Evolutionary conservation across 2,113 vertebrate genomes (phyloP).

Genomic region (Puffinus mauretanicus): DNA sequence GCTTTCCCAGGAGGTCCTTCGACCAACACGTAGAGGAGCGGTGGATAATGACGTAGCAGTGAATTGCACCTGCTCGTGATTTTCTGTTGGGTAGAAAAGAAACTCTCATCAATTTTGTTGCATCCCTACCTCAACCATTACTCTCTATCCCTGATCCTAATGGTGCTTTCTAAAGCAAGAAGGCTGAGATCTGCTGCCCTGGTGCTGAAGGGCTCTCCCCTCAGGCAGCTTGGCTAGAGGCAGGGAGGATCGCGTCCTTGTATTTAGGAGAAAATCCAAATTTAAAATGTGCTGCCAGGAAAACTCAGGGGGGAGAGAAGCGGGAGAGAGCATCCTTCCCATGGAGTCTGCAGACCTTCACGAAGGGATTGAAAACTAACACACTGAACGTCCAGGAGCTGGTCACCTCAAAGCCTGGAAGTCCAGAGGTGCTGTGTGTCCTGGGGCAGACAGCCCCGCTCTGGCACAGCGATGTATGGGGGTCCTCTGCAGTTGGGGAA

Average conservation of each 20-base stretch:
- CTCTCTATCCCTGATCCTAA: background rate
- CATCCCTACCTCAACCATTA: background rate
- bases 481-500: too few species aligned
- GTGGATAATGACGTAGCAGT: background rate
- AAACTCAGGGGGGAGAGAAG: background rate
- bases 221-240: background rate
- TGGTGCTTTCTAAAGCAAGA: background rate
- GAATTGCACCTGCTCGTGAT: background rate
- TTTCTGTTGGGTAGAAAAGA: background rate
- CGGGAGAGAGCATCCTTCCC: background rate
- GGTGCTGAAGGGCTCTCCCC: background rate
- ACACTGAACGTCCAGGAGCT: background rate
- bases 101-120: background rate
- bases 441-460: background rate
- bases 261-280: background rate
- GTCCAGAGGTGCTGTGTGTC: background rate
- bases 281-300: background rate
- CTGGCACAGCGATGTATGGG: fast-evolving
- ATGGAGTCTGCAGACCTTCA: background rate
- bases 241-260: background rate
- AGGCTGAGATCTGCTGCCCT: background rate
- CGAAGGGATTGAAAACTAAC: background rate
- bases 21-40: background rate
- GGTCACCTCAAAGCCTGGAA: background rate
- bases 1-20: background rate